phyloP scores from a whole-genome alignment of 2,797 vertebrate species.

The Aselliscus stoliczkanus region DNA sequence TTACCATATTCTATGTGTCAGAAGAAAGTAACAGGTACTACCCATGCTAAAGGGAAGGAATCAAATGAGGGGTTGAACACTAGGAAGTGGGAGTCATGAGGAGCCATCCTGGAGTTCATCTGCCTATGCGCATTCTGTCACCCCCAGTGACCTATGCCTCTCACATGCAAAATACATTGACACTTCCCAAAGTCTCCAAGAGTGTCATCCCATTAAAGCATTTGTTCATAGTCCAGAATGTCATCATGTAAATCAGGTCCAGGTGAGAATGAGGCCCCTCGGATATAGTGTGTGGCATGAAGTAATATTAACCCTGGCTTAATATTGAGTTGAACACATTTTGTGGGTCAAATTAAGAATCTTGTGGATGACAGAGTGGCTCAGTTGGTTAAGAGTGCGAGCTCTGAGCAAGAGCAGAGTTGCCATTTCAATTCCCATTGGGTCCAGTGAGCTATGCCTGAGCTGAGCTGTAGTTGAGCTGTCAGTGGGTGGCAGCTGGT shows the following conservation, averaged over 20 bases:
- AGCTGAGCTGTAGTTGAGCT: no score
- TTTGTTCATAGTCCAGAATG: background rate
- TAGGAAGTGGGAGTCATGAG: background rate
- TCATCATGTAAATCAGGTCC: background rate
- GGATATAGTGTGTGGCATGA: background rate
- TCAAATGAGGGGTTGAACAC: background rate
- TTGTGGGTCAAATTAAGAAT: background rate
- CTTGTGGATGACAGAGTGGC: background rate
- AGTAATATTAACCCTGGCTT: background rate
- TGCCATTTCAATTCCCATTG: no score
- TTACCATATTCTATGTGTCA: background rate
- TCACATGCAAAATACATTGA: background rate
- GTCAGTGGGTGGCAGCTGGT: no score
- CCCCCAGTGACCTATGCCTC: background rate
- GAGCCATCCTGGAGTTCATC: background rate
- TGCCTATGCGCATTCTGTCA: fast-evolving
- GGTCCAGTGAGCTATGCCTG: no score
- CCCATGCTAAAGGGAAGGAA: background rate
- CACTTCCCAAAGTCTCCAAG: background rate
- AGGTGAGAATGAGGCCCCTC: background rate
- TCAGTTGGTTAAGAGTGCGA: no score
- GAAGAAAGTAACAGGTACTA: background rate
- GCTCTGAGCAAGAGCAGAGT: no score
- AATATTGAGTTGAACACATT: background rate
- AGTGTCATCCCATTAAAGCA: background rate